Conservation (phyloP, 2,888 invertebrate species). For the Conistra vaccinii region DNA sequence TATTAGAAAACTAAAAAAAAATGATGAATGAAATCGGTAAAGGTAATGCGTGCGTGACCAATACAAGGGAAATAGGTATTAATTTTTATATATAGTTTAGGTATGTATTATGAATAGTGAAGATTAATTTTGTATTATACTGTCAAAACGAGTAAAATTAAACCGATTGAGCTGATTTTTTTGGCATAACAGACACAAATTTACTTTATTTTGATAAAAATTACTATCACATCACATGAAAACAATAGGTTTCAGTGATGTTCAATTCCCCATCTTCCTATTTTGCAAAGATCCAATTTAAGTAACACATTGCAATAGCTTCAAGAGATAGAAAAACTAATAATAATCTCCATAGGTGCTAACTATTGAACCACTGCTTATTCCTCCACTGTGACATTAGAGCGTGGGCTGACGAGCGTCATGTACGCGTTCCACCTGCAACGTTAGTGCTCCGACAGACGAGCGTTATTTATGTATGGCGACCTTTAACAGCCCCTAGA, state of each 20-base stretch:
- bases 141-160: background rate
- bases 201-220: background rate
- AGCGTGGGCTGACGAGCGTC: conserved; percentile 47
- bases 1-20: too few species aligned
- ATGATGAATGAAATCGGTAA: too few species aligned
- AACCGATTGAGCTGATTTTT: background rate
- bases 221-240: background rate
- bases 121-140: background rate
- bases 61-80: too few species aligned
- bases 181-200: background rate
- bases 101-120: background rate
- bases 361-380: conserved; percentile 24
- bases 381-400: conserved; percentile 36
- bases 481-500: conserved; percentile 50
- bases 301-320: background rate
- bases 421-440: conserved; percentile 53
- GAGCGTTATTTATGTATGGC: conserved; percentile 58
- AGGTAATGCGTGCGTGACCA: too few species aligned
- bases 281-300: background rate
- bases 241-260: background rate
- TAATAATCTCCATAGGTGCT: background rate
- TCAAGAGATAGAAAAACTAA: background rate
- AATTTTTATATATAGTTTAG: too few species aligned
- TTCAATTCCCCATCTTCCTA: background rate
- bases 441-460: conserved; percentile 40